Evolutionary conservation across 2,797 vertebrate genomes (phyloP), one percentile per base, ranked within the genome.

Genomic region (Leptodactylus fallax): DNA sequence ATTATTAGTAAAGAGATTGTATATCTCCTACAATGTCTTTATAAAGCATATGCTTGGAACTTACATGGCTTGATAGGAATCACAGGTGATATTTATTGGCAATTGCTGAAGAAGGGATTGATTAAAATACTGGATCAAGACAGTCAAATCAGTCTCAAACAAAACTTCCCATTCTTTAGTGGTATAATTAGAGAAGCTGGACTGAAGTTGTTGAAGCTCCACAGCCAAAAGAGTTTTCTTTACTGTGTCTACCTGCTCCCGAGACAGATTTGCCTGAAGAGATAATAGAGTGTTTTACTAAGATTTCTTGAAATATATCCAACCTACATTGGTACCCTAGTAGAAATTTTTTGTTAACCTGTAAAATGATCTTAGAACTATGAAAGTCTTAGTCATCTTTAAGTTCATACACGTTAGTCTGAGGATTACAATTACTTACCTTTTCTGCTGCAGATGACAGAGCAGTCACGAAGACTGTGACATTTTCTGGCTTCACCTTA

Each of bases 261-360:
- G 17, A n/a, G 78, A 45, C 36, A 85, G 14, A 63, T 58, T 85
- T 69, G 56, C 83, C 87, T 88, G 23, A 6, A 9, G 19, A 49
- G 49, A 74, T 21, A n/a, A n/a, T n/a, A n/a, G n/a, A n/a, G n/a
- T n/a, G n/a, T n/a, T n/a, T n/a, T n/a, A n/a, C n/a, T n/a, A n/a
- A n/a, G n/a, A n/a, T n/a, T n/a, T n/a, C n/a, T 16, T 0, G 8
- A 19, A 45, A 14, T 6, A 45, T 1, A 7, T 27, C 12, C 13
- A 69, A 6, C n/a, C n/a, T n/a, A n/a, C n/a, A n/a, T n/a, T n/a
- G n/a, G n/a, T n/a, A n/a, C n/a, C n/a, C n/a, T n/a, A n/a, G n/a
- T n/a, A n/a, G n/a, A n/a, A n/a, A n/a, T n/a, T n/a, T n/a, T n/a
- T n/a, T n/a, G n/a, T n/a, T n/a, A n/a, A n/a, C n/a, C n/a, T n/a